A percentile compares a stretch with the other conserved stretches of the same genome.
phyloP scores from a whole-genome alignment of 2,113 vertebrate species.

The Callionymus lyra region DNA sequence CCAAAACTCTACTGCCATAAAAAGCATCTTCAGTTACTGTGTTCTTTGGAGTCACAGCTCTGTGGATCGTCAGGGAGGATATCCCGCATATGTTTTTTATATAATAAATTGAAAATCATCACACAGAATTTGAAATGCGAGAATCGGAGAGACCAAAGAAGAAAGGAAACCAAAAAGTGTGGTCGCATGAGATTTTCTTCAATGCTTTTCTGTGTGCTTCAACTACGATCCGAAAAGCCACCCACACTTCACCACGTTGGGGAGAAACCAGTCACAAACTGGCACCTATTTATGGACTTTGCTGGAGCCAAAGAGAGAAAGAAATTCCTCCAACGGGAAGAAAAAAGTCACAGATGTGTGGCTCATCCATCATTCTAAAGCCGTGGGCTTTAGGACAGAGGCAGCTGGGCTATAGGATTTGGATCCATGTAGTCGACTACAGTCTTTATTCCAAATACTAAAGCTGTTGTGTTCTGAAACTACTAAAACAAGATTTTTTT shows the following conservation, averaged over 20 bases:
- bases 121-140: conserved; percentile 38
- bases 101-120: conserved; percentile 33
- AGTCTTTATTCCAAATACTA: too few species aligned
- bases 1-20: too few species aligned
- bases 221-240: conserved; percentile 58
- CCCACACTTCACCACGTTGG: conserved; percentile 56
- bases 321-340: conserved; percentile 49
- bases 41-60: too few species aligned
- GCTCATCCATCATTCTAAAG: conserved; percentile 63
- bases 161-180: conserved; percentile 42
- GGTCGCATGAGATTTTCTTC: conserved; percentile 49
- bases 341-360: conserved; percentile 44
- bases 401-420: conserved; percentile 50
- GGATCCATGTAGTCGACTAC: conserved; percentile 16
- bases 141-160: conserved; percentile 14
- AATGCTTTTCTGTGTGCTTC: conserved; percentile 47
- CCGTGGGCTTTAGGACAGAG: conserved; percentile 55
- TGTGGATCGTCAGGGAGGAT: too few species aligned
- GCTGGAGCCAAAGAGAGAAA: conserved; percentile 52
- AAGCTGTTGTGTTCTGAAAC: too few species aligned
- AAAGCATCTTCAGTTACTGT: too few species aligned
- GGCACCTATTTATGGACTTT: conserved; percentile 67
- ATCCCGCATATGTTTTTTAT: conserved; percentile 4
- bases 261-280: conserved; percentile 56
- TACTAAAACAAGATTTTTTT: too few species aligned